phyloP scores from a whole-genome alignment of 2,113 vertebrate genomes.

The Phrynocephalus versicolor region DNA sequence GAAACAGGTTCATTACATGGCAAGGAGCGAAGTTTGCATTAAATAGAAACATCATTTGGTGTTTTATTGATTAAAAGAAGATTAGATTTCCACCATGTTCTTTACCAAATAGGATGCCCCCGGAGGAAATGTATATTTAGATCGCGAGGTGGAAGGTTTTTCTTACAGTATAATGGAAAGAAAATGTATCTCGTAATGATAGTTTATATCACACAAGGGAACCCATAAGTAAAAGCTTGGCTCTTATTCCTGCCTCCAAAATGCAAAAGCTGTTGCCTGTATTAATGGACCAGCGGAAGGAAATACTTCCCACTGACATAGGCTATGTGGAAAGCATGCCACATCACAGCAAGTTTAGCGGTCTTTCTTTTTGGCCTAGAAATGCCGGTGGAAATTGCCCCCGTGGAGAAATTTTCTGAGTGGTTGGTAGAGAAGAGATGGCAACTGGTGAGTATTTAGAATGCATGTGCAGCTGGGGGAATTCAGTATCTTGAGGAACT shows the following conservation, averaged over 20 bases:
- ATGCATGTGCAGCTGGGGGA: too few species aligned
- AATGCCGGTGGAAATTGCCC: slow-evolving; percentile 23
- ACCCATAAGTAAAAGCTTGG: slow-evolving; percentile 65
- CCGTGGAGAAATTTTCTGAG: slow-evolving; percentile 7
- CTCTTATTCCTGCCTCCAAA: slow-evolving; percentile 60
- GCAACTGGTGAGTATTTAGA: background rate
- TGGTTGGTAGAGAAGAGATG: background rate
- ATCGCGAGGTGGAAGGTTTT: slow-evolving; percentile 69
- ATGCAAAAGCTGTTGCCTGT: slow-evolving; percentile 36
- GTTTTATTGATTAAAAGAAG: slow-evolving; percentile 76
- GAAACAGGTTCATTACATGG: slow-evolving; percentile 72
- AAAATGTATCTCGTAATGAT: slow-evolving; percentile 73
- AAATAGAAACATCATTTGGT: slow-evolving; percentile 76
- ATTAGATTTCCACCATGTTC: slow-evolving; percentile 74
- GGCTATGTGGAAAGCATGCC: background rate
- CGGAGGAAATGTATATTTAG: slow-evolving; percentile 74
- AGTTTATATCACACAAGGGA: slow-evolving; percentile 72
- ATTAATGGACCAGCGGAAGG: slow-evolving; percentile 35
- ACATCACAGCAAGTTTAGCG: background rate
- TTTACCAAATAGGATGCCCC: slow-evolving; percentile 72
- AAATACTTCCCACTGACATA: background rate
- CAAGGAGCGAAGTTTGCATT: slow-evolving; percentile 73
- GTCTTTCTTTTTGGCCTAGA: background rate
- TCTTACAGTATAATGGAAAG: slow-evolving; percentile 72
- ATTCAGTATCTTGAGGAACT: background rate